Conservation (phyloP, 2,888 invertebrate species). For the Nudaria mundana region DNA sequence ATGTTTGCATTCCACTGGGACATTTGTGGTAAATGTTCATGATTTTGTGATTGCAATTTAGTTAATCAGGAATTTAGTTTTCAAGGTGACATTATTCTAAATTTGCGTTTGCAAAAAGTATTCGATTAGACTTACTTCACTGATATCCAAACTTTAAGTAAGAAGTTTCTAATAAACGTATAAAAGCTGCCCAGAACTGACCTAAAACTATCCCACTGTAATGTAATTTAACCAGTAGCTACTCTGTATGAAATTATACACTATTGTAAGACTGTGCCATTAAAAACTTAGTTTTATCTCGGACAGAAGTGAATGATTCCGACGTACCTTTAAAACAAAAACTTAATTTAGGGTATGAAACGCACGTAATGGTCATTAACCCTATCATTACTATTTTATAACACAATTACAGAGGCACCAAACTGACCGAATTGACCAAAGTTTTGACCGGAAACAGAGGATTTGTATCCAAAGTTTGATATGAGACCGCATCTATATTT, state of each 20-base stretch:
- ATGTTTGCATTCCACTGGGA: slow-evolving; percentile 21
- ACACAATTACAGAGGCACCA: slow-evolving; percentile 7
- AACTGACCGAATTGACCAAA: slow-evolving; percentile 5
- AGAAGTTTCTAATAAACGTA: no score
- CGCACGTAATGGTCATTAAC: slow-evolving; percentile 26
- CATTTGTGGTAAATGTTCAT: slow-evolving; percentile 15
- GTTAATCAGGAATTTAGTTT: no score
- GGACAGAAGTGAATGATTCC: slow-evolving; percentile 12
- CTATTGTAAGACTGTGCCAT: no score
- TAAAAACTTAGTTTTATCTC: slow-evolving; percentile 14
- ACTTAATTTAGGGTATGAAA: slow-evolving; percentile 21
- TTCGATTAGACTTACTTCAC: no score
- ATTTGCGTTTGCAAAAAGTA: no score
- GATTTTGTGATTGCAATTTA: no score
- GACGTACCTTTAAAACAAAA: slow-evolving; percentile 16
- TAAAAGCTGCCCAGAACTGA: no score
- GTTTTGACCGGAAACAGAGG: slow-evolving; percentile 22
- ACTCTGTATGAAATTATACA: no score
- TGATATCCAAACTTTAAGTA: no score
- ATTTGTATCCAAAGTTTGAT: slow-evolving; percentile 18
- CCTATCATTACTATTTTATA: slow-evolving; percentile 6
- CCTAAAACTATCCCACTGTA: no score
- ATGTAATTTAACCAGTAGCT: no score
- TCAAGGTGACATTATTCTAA: no score
- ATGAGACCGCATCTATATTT: slow-evolving; percentile 23